Evolutionary conservation across 2,888 invertebrate species (phyloP), one percentile per base, ranked within the genome.

Genomic region (Cantharis lateralis): DNA sequence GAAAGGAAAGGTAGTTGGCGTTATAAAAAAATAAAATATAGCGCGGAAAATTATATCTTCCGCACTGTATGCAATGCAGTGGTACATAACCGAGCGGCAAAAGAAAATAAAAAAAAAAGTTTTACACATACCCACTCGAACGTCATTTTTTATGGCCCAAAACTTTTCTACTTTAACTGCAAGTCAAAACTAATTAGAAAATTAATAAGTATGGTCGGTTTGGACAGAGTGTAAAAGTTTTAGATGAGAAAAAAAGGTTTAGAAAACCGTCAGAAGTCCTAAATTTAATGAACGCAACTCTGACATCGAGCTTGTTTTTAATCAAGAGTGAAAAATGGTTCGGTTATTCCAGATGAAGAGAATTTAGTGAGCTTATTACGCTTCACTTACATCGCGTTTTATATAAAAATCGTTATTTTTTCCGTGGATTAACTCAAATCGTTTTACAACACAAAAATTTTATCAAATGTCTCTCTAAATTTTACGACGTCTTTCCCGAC

Each of bases 331-430:
- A 83, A 83, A 83, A 83, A 83, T 83, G 83, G 82, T 79, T 78
- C 81, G 79, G 81, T 82, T 83, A 83, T 82, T 81, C 80, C 72
- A 81, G 83, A 83, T 83, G 82, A 83, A 83, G 81, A 79, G 80
- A 79, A 82, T 80, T 77, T 77, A 80, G 77, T 81, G 78, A 80
- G 78, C 78, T 80, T 79, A 80, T 81, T 79, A 79, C 72, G 72
- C 76, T 71, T 76, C 68, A 72, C 72, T 73, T 72, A 66, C 32
- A 75, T 77, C 80, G 80, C 83, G 82, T 84, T 84, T 83, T 84
- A 84, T 83, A 83, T 84, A 83, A 83, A 84, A 84, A 85, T 83
- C 83, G 82, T 82, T 83, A 82, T 83, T 82, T 84, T 48, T 75
- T 71, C 62, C 66, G 16, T 26, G 62, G 64, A 26, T 75, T 64